Evolutionary conservation across 2,888 invertebrate species (phyloP), one percentile per base, ranked within the genome.

Genomic region (Noctua janthina): DNA sequence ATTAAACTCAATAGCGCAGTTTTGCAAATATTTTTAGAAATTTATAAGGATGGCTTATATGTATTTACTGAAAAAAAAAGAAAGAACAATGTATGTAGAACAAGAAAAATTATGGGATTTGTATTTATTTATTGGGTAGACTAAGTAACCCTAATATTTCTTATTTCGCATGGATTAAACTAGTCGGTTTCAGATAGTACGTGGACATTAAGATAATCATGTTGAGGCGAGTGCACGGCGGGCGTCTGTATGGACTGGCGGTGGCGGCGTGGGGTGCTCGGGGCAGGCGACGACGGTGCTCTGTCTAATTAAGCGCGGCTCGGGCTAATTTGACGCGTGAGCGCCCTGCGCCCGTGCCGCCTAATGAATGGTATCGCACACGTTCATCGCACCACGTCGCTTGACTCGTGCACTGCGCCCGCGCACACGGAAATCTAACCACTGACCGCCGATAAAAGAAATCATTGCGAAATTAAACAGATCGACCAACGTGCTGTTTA

Each of bases 351-450:
- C 92, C 92, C 73, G 84, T 75, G 78, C 93, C 93, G 94, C 93
- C 94, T 97, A 97, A 97, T 96, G 96, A 96, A 97, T 96, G 93
- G 94, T 96, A 97, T 97, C 96, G 95, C 95, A 96, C 96, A 96
- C 96, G 96, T 96, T 94, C 95, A 97, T 97, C 96, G 93, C 93
- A 83, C 93, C 94, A 93, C 94, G 95, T 94, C 93, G 91, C 91
- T 87, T 87, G 90, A 92, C 93, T 93, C 94, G 94, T 93, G 93
- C 92, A 86, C 80, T 89, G 90, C 92, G 92, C 91, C 90, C 90
- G 91, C 90, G 93, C 94, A 93, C 93, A 92, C 91, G 93, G 92
- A 93, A 94, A 94, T 93, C 95, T 94, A 92, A 88, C 92, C 92
- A 79, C 91, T 92, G 90, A 86, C 90, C 87, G 81, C 89, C 89